These are phyloP conservation scores for Prunella himalayana DNA, from an alignment of 2,113 vertebrate species.

Conservation along the genomic window DNA sequence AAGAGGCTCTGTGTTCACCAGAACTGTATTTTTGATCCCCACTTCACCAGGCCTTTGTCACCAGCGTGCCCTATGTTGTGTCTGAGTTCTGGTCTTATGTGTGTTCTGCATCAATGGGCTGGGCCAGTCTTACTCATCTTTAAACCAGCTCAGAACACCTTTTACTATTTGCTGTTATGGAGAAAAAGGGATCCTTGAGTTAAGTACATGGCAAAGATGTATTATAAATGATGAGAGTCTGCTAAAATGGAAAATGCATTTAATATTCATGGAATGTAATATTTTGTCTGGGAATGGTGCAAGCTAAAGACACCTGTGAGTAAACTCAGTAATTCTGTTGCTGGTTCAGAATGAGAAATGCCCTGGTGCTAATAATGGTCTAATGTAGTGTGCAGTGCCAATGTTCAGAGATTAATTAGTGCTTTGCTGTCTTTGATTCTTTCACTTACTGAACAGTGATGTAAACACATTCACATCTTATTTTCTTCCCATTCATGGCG, in stretches of 20 bases:
- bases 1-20: not conserved
- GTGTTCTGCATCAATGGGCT: not conserved
- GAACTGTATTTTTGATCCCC: not conserved
- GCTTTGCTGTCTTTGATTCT: not conserved
- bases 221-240: not conserved
- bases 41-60: not conserved
- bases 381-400: accelerated
- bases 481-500: not conserved
- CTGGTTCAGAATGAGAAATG: not conserved
- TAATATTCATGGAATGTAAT: not conserved
- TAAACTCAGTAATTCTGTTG: not conserved
- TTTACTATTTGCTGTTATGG: not conserved
- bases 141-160: not conserved
- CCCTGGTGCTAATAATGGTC: not conserved
- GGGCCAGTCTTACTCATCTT: not conserved
- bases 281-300: not conserved
- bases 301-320: not conserved
- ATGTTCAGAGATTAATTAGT: not conserved
- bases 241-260: not conserved
- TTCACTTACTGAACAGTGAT: not conserved
- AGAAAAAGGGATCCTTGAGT: not conserved
- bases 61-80: not conserved
- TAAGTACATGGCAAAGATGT: not conserved
- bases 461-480: not conserved
- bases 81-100: accelerated